Conservation (phyloP, 2,888 invertebrate species). For the Megamerina dolium region DNA sequence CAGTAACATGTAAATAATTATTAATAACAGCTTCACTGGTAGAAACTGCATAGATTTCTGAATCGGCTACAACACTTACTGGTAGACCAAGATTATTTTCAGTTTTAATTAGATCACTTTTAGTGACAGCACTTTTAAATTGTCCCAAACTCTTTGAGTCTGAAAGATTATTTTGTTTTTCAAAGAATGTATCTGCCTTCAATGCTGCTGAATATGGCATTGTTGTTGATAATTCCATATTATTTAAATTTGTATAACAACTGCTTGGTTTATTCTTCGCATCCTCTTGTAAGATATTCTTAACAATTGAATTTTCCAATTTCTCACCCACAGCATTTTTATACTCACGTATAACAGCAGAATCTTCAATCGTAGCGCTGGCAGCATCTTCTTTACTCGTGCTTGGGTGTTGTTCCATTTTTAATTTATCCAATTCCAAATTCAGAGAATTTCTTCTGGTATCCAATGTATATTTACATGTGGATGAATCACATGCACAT, state of each 20-base stretch:
- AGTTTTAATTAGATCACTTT: conserved; percentile 19
- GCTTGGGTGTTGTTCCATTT: not conserved
- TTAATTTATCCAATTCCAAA: not conserved
- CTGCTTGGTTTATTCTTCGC: conserved; percentile 1
- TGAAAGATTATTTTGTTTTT: conserved; percentile 42
- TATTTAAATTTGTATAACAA: conserved; percentile 24
- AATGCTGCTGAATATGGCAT: conserved; percentile 28
- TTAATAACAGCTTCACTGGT: conserved; percentile 42
- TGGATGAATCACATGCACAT: conserved; percentile 34
- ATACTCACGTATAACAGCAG: conserved; percentile 43
- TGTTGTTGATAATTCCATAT: conserved; percentile 35
- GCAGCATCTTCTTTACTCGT: not conserved
- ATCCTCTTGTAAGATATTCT: conserved; percentile 29
- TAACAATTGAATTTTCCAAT: conserved; percentile 30
- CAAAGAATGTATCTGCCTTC: conserved; percentile 18
- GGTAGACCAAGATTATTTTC: conserved; percentile 20
- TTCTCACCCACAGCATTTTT: conserved; percentile 37
- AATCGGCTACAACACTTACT: not conserved
- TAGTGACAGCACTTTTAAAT: conserved; percentile 11
- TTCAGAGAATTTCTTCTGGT: conserved; percentile 1
- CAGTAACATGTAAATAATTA: conserved; percentile 43
- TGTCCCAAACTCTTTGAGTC: conserved; percentile 29
- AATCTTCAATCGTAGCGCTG: conserved; percentile 22
- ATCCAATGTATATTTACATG: conserved; percentile 29
- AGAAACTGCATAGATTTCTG: conserved; percentile 9